These are phyloP conservation scores for Chalcis sispes DNA, from an alignment of 2,888 invertebrate genomes.

Conservation along the genomic window DNA sequence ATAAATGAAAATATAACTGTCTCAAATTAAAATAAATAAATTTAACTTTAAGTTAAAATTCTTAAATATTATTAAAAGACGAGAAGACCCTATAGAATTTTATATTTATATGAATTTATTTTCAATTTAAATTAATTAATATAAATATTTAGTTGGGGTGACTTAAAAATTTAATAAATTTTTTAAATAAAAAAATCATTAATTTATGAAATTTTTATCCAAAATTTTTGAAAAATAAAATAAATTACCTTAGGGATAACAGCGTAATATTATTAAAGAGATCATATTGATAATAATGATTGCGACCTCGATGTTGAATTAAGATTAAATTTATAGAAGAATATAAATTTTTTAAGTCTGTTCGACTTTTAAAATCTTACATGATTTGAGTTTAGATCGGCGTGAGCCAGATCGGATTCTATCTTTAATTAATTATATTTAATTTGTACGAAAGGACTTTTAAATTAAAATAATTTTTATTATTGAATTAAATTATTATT, in stretches of 20 bases:
- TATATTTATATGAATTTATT: conserved; percentile 78
- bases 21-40: conserved; percentile 78
- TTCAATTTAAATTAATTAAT: conserved; percentile 64
- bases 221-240: conserved; percentile 80
- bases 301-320: conserved; percentile 95
- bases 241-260: conserved; percentile 91
- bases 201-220: conserved; percentile 76
- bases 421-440: conserved; percentile 78
- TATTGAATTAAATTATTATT: conserved; percentile 76
- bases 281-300: conserved; percentile 84
- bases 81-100: conserved; percentile 90
- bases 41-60: conserved; percentile 82
- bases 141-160: conserved; percentile 81
- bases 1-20: no score
- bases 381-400: conserved; percentile 6
- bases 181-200: conserved; percentile 76
- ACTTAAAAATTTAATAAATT: conserved; percentile 80
- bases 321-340: conserved; percentile 83
- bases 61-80: conserved; percentile 82
- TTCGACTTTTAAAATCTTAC: conserved; percentile 84
- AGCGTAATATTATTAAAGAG: conserved; percentile 88
- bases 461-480: conserved; percentile 79
- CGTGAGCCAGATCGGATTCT: conserved; percentile 24
- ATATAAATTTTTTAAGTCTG: conserved; percentile 84
- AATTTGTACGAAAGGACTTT: conserved; percentile 87